These are phyloP conservation scores for Psammodynastes pulverulentus DNA, from an alignment of 2,113 vertebrate genomes.

Conservation along the genomic window DNA sequence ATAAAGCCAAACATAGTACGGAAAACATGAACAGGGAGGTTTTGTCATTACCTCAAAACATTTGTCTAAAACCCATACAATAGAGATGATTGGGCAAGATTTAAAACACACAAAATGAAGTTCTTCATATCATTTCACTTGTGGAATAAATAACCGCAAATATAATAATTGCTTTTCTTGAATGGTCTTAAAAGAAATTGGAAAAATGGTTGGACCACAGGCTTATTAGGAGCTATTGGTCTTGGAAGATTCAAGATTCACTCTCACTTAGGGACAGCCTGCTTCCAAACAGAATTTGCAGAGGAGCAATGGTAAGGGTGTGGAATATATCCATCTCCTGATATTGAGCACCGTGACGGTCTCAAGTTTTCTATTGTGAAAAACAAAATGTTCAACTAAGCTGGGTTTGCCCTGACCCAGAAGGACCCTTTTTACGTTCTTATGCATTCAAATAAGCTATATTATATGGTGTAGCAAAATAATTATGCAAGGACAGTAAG, in stretches of 20 bases:
- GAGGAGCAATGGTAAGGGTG: not conserved
- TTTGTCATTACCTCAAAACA: not conserved
- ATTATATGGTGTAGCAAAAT: not conserved
- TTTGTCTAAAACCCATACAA: not conserved
- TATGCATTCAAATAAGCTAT: not conserved
- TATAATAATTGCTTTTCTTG: not conserved
- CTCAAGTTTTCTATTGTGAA: not conserved
- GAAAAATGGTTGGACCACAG: not conserved
- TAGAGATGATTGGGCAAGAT: not conserved
- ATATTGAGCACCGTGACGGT: not conserved
- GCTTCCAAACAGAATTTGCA: not conserved
- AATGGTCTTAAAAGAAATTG: not conserved
- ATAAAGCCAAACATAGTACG: not conserved
- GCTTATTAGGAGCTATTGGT: not conserved
- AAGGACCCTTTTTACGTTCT: not conserved
- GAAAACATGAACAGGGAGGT: not conserved
- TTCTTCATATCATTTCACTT: not conserved
- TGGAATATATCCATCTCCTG: not conserved
- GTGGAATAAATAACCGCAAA: not conserved
- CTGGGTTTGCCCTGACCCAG: not conserved
- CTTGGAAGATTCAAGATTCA: not conserved
- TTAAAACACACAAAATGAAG: not conserved
- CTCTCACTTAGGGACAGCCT: not conserved
- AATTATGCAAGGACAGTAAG: not conserved
- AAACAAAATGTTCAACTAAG: not conserved